A percentile compares a stretch with the other conserved stretches of the same genome.
phyloP scores from a whole-genome alignment of 2,113 vertebrate genomes.

The Amphiprion ocellaris region DNA sequence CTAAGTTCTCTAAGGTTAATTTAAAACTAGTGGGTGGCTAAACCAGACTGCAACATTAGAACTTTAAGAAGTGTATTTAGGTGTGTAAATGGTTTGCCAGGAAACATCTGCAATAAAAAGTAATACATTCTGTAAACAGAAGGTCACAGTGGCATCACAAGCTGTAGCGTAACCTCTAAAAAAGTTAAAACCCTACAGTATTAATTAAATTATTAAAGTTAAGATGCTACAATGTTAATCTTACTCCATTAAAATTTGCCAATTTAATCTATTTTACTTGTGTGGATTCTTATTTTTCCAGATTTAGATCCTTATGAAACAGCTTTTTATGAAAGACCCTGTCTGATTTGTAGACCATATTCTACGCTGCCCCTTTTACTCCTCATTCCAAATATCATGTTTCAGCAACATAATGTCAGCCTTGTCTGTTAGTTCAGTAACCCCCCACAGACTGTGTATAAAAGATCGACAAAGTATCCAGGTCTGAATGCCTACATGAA shows the following conservation, averaged over 20 bases:
- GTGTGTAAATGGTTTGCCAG: too few relatives aligned
- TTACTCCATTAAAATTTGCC: too few relatives aligned
- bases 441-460: too few relatives aligned
- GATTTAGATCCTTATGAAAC: neutral
- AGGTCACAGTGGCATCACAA: neutral
- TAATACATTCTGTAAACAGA: neutral
- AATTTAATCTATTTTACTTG: neutral
- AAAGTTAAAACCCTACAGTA: too few relatives aligned
- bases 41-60: neutral
- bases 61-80: neutral
- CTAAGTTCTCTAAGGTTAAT: neutral
- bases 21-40: neutral
- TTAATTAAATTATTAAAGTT: too few relatives aligned
- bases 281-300: neutral
- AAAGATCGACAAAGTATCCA: too few relatives aligned
- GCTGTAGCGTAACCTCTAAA: neutral
- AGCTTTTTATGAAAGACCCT: neutral
- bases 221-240: too few relatives aligned
- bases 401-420: too few relatives aligned
- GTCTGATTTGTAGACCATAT: neutral
- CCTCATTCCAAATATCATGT: neutral
- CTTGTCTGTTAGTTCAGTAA: too few relatives aligned
- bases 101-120: too few relatives aligned
- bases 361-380: neutral
- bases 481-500: too few relatives aligned